These are phyloP conservation scores for Gymnothorax reevesii DNA, from an alignment of 2,797 vertebrate species.

Conservation along the genomic window DNA sequence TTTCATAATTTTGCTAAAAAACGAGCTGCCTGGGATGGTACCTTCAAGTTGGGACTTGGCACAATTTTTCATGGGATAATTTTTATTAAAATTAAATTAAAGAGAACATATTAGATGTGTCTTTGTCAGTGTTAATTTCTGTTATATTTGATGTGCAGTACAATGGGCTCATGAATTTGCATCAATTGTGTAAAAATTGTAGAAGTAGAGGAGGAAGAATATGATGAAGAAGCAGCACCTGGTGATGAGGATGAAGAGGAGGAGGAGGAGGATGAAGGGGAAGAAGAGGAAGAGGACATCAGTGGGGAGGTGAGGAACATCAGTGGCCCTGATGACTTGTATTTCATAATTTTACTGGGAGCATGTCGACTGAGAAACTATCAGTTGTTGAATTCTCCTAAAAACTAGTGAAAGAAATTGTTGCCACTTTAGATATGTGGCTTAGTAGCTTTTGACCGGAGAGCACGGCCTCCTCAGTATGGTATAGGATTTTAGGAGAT, in stretches of 20 bases:
- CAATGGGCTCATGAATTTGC: background rate
- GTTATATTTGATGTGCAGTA: background rate
- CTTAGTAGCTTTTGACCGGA: background rate
- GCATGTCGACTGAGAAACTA: background rate
- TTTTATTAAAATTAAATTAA: background rate
- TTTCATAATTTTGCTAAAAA: too few relatives aligned
- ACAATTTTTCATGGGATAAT: background rate
- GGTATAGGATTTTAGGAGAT: background rate
- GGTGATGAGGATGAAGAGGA: conserved; percentile 91
- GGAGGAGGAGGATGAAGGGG: conserved; percentile 91
- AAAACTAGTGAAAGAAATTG: background rate
- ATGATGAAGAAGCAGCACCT: conserved; percentile 87
- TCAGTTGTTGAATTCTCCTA: background rate
- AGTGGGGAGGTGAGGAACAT: too few relatives aligned
- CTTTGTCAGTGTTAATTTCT: background rate
- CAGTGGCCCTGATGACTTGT: background rate
- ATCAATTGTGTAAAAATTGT: background rate
- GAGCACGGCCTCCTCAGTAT: background rate
- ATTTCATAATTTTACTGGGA: background rate
- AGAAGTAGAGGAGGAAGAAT: conserved; percentile 87
- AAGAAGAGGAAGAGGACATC: conserved; percentile 85
- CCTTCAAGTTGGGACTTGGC: background rate
- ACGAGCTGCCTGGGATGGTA: too few relatives aligned
- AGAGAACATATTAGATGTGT: background rate
- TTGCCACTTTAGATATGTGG: background rate